Evolutionary conservation across 2,113 vertebrate species (phyloP).

Genomic region (Furnarius figulus): DNA sequence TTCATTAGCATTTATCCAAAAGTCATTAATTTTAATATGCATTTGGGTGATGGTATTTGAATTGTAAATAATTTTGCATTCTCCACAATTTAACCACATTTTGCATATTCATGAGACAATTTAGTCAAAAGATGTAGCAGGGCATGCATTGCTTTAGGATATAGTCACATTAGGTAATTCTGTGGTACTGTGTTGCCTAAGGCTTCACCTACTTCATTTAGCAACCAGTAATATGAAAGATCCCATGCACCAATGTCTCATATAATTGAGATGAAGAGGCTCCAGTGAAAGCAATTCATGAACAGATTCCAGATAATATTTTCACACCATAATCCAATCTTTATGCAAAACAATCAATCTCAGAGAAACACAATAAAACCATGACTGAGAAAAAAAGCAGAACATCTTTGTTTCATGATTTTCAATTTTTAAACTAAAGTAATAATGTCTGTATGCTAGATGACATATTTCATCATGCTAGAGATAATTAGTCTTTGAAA

Average conservation of each 20-base stretch:
- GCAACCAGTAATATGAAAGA: background rate
- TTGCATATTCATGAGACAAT: conserved; percentile 64
- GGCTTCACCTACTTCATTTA: conserved; percentile 10
- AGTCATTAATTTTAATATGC: conserved; percentile 70
- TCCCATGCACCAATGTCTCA: background rate
- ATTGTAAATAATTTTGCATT: conserved; percentile 61
- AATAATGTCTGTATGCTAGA: background rate
- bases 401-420: background rate
- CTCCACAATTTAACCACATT: conserved; percentile 30
- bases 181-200: background rate
- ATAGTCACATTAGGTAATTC: background rate
- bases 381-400: background rate
- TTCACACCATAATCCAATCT: background rate
- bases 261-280: conserved; percentile 5
- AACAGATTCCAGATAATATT: conserved; percentile 2
- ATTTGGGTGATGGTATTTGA: conserved; percentile 65
- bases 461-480: background rate
- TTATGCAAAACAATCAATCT: background rate
- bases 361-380: background rate
- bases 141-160: background rate
- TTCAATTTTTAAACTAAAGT: background rate
- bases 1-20: conserved; percentile 61
- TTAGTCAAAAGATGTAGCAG: conserved; percentile 41
- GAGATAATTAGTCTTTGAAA: background rate
- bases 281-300: background rate